phyloP scores from a whole-genome alignment of 2,888 invertebrate genomes.

The Dolichopus griseipennis region DNA sequence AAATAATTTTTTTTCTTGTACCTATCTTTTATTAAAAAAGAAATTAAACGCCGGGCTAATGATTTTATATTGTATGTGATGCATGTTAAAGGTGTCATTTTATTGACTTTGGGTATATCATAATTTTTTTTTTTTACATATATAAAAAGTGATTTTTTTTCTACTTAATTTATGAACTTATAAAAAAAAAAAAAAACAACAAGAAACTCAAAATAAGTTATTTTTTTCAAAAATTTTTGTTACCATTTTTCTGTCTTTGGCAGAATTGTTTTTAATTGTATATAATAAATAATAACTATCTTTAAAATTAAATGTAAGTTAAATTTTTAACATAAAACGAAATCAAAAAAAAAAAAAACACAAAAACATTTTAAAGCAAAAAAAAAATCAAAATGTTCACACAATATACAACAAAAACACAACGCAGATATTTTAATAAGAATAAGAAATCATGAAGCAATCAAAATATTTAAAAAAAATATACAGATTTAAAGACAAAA shows the following conservation, averaged over 20 bases:
- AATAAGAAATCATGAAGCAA: constrained; percentile 6
- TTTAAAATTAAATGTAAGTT: too few relatives aligned
- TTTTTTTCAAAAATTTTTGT: too few relatives aligned
- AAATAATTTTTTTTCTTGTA: not conserved
- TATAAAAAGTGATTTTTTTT: not conserved
- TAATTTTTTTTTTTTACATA: not conserved
- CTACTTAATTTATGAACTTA: too few relatives aligned
- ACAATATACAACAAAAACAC: constrained; percentile 3
- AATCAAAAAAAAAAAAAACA: not conserved
- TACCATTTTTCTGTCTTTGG: not conserved
- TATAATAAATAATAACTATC: not conserved
- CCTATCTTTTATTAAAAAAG: not conserved
- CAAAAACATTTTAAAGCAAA: not conserved
- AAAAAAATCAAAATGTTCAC: not conserved
- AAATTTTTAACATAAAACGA: not conserved
- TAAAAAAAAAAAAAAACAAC: too few relatives aligned
- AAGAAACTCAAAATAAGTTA: not conserved
- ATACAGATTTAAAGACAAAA: constrained; percentile 6
- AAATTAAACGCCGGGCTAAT: constrained; percentile 6
- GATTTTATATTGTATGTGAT: constrained; percentile 2
- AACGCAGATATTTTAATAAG: constrained; percentile 6
- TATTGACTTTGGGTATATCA: constrained; percentile 6
- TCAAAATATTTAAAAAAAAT: constrained; percentile 2
- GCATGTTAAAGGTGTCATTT: constrained; percentile 4
- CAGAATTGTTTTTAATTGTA: not conserved